These are phyloP conservation scores for Tetheella fluctuosa DNA, from an alignment of 2,888 invertebrate species.

Conservation along the genomic window DNA sequence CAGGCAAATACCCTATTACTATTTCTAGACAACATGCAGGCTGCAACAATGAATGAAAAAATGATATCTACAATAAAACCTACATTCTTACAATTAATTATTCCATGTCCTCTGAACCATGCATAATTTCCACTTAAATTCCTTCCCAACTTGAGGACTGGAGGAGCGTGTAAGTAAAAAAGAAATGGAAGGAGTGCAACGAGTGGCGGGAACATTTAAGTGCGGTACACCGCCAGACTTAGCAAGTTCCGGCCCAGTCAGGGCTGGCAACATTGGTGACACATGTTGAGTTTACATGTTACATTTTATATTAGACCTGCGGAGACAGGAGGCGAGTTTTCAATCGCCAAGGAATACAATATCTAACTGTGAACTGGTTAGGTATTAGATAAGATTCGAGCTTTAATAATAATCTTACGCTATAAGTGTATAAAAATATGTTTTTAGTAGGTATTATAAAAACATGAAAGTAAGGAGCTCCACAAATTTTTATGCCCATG, in stretches of 20 bases:
- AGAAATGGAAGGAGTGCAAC: constrained; percentile 39
- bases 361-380: too few relatives aligned
- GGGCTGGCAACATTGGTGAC: constrained; percentile 35
- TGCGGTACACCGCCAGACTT: constrained; percentile 39
- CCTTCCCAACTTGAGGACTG: neutral
- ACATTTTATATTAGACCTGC: neutral
- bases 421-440: too few relatives aligned
- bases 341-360: too few relatives aligned
- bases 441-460: too few relatives aligned
- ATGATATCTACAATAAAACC: neutral
- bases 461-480: too few relatives aligned
- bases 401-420: too few relatives aligned
- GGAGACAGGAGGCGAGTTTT: too few relatives aligned
- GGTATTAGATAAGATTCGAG: too few relatives aligned
- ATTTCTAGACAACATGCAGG: too few relatives aligned
- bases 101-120: neutral
- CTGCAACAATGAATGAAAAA: neutral
- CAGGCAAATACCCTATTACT: too few relatives aligned
- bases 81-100: neutral
- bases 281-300: neutral
- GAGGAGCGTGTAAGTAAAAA: constrained; percentile 36
- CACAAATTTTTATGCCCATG: too few relatives aligned
- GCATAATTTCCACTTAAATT: constrained; percentile 3
- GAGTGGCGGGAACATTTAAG: constrained; percentile 44
- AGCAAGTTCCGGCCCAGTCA: constrained; percentile 32